Conservation (phyloP, 2,888 invertebrate genomes). For the Alentia gelatinosa region DNA sequence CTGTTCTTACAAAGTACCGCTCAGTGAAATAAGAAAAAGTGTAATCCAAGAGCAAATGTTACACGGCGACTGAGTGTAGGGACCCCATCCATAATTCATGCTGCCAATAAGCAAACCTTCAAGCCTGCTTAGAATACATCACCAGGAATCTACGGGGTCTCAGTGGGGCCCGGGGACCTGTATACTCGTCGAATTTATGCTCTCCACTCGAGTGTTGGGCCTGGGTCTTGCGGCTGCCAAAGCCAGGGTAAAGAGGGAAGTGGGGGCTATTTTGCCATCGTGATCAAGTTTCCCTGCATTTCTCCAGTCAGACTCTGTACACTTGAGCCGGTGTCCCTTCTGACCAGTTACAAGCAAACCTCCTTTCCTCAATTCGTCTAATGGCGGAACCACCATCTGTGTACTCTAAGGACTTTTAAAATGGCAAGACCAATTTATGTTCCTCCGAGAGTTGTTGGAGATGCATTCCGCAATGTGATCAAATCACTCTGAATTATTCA, state of each 20-base stretch:
- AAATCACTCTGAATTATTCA: too few relatives aligned
- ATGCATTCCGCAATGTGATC: too few relatives aligned
- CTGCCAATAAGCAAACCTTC: conserved; percentile 8
- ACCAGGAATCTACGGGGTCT: background rate
- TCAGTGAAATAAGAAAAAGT: too few relatives aligned
- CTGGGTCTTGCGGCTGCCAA: background rate
- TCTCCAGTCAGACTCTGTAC: too few relatives aligned
- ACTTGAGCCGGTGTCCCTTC: too few relatives aligned
- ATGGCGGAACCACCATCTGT: too few relatives aligned
- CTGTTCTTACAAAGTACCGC: too few relatives aligned
- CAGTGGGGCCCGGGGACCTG: background rate
- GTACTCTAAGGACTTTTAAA: too few relatives aligned
- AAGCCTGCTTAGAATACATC: conserved; percentile 17
- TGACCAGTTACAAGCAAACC: too few relatives aligned
- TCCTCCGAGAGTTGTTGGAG: too few relatives aligned
- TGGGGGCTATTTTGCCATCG: background rate
- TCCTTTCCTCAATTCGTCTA: too few relatives aligned
- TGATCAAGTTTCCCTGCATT: background rate
- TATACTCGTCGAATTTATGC: background rate
- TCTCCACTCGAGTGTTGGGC: background rate
- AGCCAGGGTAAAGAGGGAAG: background rate
- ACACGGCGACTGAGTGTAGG: background rate
- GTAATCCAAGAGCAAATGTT: background rate
- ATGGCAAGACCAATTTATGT: too few relatives aligned
- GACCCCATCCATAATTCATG: background rate